These are phyloP conservation scores for Araneus ventricosus DNA, from an alignment of 1,140 invertebrate species.

Conservation along the genomic window DNA sequence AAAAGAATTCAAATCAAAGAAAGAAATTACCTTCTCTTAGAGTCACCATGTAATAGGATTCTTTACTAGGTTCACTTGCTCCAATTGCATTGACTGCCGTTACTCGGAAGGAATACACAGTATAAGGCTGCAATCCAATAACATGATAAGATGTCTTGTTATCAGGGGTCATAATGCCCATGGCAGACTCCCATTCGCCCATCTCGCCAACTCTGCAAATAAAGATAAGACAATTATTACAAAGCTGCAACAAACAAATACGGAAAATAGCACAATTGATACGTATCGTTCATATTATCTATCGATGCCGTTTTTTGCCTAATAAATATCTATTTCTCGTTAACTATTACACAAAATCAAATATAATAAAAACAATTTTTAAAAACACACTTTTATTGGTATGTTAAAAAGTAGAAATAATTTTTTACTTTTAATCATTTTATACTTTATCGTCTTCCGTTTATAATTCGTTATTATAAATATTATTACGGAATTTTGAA, in stretches of 20 bases:
- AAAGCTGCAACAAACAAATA: background rate
- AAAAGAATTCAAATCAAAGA: background rate
- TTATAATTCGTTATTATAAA: no score
- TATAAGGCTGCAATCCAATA: slow-evolving; percentile 85
- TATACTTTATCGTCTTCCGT: no score
- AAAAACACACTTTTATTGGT: no score
- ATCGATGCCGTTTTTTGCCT: no score
- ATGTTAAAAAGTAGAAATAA: no score
- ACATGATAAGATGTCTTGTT: slow-evolving; percentile 84
- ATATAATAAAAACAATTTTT: no score
- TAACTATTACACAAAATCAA: no score
- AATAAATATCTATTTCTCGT: no score
- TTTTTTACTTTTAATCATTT: no score
- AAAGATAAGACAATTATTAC: background rate
- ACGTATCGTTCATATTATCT: no score
- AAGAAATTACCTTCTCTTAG: slow-evolving; percentile 85
- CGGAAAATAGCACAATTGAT: no score
- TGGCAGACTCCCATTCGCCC: slow-evolving; percentile 78
- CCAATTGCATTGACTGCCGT: slow-evolving; percentile 87
- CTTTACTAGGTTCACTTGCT: slow-evolving; percentile 85
- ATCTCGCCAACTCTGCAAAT: slow-evolving; percentile 80
- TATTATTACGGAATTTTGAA: no score
- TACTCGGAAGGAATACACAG: slow-evolving; percentile 88
- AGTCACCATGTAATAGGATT: slow-evolving; percentile 89
- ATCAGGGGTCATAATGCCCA: slow-evolving; percentile 84